These are phyloP conservation scores for Phycodurus eques DNA, from an alignment of 2,113 vertebrate genomes.

Conservation along the genomic window DNA sequence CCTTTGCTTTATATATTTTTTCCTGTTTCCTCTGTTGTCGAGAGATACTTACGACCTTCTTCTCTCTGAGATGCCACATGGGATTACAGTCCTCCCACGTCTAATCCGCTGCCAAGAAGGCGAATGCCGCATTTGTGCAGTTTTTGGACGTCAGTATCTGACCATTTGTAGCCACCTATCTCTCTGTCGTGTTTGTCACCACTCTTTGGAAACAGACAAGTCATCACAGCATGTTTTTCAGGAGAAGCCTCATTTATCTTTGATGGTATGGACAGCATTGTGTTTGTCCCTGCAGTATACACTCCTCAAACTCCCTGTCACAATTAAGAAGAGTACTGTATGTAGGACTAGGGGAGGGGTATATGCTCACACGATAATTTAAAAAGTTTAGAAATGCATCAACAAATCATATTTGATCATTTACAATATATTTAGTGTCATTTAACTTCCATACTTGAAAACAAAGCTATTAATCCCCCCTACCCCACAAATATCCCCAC, in stretches of 20 bases:
- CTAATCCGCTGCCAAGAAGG: slow-evolving; percentile 49
- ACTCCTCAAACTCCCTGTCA: background rate
- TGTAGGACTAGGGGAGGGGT: background rate
- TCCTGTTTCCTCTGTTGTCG: slow-evolving; percentile 42
- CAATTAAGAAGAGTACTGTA: background rate
- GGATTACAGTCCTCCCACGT: slow-evolving; percentile 56
- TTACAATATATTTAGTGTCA: background rate
- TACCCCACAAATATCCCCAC: background rate
- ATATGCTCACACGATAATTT: background rate
- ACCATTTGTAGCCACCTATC: slow-evolving; percentile 49
- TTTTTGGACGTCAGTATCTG: slow-evolving; percentile 19
- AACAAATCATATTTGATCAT: background rate
- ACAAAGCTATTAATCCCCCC: background rate
- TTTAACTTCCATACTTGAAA: background rate
- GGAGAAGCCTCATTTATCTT: background rate
- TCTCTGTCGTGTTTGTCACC: slow-evolving; percentile 33
- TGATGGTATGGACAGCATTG: background rate
- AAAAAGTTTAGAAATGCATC: background rate
- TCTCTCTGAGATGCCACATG: slow-evolving; percentile 22
- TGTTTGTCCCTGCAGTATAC: background rate
- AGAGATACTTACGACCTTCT: slow-evolving; percentile 41
- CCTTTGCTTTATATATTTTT: slow-evolving; percentile 31
- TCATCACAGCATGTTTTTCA: background rate
- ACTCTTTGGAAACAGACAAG: slow-evolving; percentile 6
- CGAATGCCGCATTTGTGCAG: slow-evolving; percentile 15